These are phyloP conservation scores for Philypnodon macrostomus DNA, from an alignment of 2,797 vertebrate genomes.

Conservation along the genomic window DNA sequence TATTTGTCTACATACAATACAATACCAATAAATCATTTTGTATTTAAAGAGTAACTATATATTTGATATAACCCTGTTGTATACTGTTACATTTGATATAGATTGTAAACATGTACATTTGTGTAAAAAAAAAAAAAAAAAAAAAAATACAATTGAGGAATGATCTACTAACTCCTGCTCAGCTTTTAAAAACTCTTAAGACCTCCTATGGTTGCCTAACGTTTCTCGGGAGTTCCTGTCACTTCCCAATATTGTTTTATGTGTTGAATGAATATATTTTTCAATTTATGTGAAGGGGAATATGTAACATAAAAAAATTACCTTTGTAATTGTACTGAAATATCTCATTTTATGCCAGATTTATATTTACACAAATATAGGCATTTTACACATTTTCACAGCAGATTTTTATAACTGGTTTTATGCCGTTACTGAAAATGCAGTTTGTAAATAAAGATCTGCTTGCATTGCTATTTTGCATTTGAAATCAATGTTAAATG, in stretches of 20 bases:
- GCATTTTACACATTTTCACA: constrained; percentile 77
- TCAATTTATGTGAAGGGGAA: constrained; percentile 81
- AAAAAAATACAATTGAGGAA: constrained; percentile 65
- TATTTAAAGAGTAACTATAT: constrained; percentile 52
- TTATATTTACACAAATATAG: constrained; percentile 96
- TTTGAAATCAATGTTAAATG: background rate
- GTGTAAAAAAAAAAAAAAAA: constrained; percentile 79
- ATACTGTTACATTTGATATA: constrained; percentile 77
- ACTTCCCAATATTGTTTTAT: constrained; percentile 27
- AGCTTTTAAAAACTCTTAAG: constrained; percentile 36
- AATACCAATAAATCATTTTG: constrained; percentile 16
- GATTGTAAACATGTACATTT: constrained; percentile 86
- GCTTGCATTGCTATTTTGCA: constrained; percentile 40
- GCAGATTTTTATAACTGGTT: constrained; percentile 84
- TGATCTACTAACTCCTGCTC: constrained; percentile 57
- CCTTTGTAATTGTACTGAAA: constrained; percentile 86
- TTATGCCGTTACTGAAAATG: constrained; percentile 78
- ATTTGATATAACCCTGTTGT: constrained; percentile 72
- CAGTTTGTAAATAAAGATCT: constrained; percentile 70
- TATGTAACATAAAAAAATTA: no score
- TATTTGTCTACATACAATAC: constrained; percentile 55
- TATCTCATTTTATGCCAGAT: constrained; percentile 87
- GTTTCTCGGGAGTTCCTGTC: no score
- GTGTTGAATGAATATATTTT: constrained; percentile 84
- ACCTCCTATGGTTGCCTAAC: no score